Percentiles rank a stretch among this genome's conserved stretches.
Conservation (phyloP, 2,113 vertebrate species). For the Charina bottae region DNA sequence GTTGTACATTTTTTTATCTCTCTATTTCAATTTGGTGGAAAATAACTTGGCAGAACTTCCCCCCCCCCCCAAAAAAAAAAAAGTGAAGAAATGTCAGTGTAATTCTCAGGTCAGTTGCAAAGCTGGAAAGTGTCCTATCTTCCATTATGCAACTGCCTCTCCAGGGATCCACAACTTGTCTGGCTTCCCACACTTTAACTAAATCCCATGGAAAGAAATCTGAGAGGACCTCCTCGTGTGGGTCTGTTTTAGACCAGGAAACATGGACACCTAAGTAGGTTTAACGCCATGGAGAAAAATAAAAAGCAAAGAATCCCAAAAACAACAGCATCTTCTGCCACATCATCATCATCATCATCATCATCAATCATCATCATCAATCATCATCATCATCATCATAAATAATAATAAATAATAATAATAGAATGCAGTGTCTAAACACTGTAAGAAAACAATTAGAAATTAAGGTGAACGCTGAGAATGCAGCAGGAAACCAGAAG, state of each 20-base stretch:
- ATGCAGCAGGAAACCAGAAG: neutral
- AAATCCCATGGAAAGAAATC: neutral
- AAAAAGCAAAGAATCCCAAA: no score
- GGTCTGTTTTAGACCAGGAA: neutral
- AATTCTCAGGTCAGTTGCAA: neutral
- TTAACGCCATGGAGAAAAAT: neutral
- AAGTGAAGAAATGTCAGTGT: neutral
- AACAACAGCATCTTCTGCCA: no score
- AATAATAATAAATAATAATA: no score
- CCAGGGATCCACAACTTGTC: neutral
- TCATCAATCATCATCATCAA: no score
- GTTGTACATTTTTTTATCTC: neutral
- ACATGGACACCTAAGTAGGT: neutral
- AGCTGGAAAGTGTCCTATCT: neutral
- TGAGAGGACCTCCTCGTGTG: neutral
- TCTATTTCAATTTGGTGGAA: neutral
- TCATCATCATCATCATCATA: no score
- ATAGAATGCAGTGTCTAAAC: neutral
- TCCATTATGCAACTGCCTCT: neutral
- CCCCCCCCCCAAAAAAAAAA: no score
- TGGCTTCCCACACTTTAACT: neutral
- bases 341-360: no score
- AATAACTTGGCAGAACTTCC: neutral
- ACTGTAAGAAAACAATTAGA: neutral
- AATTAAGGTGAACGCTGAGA: neutral